These are phyloP conservation scores for Blennius ocellaris DNA, from an alignment of 2,113 vertebrate genomes.

Conservation along the genomic window DNA sequence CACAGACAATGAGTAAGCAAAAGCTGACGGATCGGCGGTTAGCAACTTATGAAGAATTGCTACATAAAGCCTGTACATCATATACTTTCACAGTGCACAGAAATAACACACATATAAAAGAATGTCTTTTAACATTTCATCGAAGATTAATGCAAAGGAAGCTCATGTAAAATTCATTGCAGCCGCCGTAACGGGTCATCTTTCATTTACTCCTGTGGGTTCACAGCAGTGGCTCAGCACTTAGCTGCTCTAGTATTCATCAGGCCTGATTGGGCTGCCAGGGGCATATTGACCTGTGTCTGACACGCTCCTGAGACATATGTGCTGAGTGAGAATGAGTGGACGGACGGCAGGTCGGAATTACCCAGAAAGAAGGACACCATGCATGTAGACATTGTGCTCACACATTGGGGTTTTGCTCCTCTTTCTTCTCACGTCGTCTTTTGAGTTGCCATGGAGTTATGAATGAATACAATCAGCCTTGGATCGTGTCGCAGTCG, in stretches of 20 bases:
- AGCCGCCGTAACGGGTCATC: slow-evolving; percentile 7
- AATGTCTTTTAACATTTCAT: slow-evolving; percentile 2
- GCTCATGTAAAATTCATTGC: slow-evolving; percentile 45
- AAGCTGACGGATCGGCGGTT: slow-evolving; percentile 1
- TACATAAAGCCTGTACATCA: background rate
- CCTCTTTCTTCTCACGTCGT: slow-evolving; percentile 13
- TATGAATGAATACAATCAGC: slow-evolving; percentile 48
- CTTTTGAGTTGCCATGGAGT: slow-evolving; percentile 26
- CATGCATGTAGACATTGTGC: slow-evolving; percentile 42
- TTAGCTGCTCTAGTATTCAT: slow-evolving; percentile 55
- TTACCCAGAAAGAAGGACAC: slow-evolving; percentile 51
- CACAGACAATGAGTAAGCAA: background rate
- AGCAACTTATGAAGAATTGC: background rate
- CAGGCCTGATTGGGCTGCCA: slow-evolving; percentile 71
- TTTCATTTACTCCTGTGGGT: slow-evolving; percentile 33
- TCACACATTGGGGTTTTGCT: slow-evolving; percentile 35
- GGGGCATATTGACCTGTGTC: slow-evolving; percentile 68
- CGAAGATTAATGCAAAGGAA: slow-evolving; percentile 23
- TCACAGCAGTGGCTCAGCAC: slow-evolving; percentile 25
- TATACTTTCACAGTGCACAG: background rate
- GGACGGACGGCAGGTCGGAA: slow-evolving; percentile 25
- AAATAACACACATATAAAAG: slow-evolving; percentile 13
- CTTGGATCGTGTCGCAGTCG: slow-evolving; percentile 39
- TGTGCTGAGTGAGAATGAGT: slow-evolving; percentile 53
- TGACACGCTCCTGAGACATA: slow-evolving; percentile 63